Conservation (phyloP, 2,113 vertebrate species). For the Nettapus auritus region DNA sequence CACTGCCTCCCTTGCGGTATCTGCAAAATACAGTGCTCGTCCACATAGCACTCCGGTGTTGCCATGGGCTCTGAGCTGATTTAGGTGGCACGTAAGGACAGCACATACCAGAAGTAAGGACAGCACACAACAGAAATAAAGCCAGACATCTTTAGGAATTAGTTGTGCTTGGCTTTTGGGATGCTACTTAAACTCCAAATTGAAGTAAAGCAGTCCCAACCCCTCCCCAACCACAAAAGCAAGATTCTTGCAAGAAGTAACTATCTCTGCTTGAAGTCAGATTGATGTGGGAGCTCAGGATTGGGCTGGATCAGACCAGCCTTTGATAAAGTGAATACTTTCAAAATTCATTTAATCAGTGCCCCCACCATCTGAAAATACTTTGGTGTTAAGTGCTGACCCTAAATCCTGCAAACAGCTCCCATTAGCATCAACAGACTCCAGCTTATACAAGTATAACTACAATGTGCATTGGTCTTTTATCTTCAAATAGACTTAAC, state of each 20-base stretch:
- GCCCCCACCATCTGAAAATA: neutral
- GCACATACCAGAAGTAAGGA: no score
- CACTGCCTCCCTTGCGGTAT: neutral
- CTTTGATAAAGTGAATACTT: neutral
- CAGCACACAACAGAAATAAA: neutral
- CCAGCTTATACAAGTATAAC: neutral
- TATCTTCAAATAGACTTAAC: neutral
- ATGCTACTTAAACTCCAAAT: neutral
- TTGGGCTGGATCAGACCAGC: neutral
- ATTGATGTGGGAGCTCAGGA: neutral
- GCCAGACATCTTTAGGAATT: neutral
- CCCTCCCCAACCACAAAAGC: fast-evolving
- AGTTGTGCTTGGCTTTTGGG: neutral
- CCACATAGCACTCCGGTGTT: neutral
- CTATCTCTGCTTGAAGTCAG: neutral
- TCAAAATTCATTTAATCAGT: neutral
- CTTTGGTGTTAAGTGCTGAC: neutral
- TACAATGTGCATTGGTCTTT: neutral
- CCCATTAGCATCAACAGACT: neutral
- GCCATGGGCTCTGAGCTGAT: neutral
- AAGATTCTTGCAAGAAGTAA: neutral
- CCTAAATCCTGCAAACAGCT: neutral
- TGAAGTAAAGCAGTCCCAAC: neutral
- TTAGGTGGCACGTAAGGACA: no score
- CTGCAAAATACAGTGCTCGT: neutral